Base-by-base conservation (phyloP, 2,797 vertebrate genomes). In the Acrossocheilus wenchowensis region DNA sequence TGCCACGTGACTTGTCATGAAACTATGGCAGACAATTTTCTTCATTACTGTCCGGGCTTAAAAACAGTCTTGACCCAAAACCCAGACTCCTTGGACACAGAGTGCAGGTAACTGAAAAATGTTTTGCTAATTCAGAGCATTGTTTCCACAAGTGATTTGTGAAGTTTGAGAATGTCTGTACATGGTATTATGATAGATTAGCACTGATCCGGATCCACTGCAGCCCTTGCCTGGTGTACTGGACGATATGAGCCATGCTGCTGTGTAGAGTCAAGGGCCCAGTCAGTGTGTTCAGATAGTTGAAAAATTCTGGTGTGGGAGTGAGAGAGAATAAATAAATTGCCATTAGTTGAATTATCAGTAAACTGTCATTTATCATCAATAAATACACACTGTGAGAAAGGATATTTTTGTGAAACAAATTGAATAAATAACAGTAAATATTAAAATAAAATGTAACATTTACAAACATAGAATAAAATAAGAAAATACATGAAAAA, bases 221-320 rank as follows among this genome's bases (percentile, higher is more conserved):
- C 74, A 99, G 96, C 93, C 97, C 98, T 93, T 99, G 98, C 89
- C 98, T 96, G 89, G 97, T 98, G 93, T 99, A 99, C 86, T 98
- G 98, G 89, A 99, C 98, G 69, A 98, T 95, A 82, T 99, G 97
- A 88, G 97, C 96, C 93, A 99, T 97, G 94, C 96, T 99, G 94
- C 98, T 99, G 94, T 99, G 97, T 90, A 99, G 96, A 90, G 98
- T 99, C 94, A 99, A 88, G 0, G 98, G 97, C 81, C 98, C 98
- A 92, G 98, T 98, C 93, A 98, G 94, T 50, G 97, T 96, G 88
- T 99, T 98, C 94, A 99, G 94, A 94, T 99, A 98, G 19, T 97
- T 98, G 95, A 99, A 99, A 96, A 99, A 99, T 91, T 99, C 98
- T 99, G 92, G 3, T 72, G 72, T 45, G 73, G 80, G 34, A 80